Percentiles rank a stretch among this genome's conserved stretches.
Conservation (phyloP, 2,113 vertebrate genomes). For the Macquaria ambigua region DNA sequence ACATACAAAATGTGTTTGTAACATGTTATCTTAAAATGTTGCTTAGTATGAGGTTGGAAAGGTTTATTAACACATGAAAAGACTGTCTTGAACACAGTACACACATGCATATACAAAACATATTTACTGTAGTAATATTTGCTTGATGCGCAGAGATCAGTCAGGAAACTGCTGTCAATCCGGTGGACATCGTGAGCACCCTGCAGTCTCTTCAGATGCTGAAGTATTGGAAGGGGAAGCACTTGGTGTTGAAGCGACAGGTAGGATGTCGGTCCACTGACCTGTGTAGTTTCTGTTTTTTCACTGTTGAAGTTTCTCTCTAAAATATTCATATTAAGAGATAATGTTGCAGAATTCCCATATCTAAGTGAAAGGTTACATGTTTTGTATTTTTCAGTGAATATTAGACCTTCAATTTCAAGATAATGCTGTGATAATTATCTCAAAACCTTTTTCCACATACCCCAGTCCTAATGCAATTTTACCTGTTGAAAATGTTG, state of each 20-base stretch:
- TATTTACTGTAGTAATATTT: constrained; percentile 20
- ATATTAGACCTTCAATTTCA: too few relatives aligned
- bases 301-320: background rate
- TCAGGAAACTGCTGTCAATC: constrained; percentile 98
- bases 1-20: too few relatives aligned
- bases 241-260: constrained; percentile 97
- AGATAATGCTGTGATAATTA: background rate
- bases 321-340: background rate
- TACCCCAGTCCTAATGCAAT: background rate
- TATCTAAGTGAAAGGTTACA: background rate
- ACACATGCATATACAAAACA: background rate
- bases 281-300: background rate
- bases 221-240: constrained; percentile 99
- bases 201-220: constrained; percentile 99
- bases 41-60: too few relatives aligned
- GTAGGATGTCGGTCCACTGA: constrained; percentile 70
- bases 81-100: background rate
- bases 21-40: too few relatives aligned
- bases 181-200: constrained; percentile 98
- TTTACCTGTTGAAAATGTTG: background rate
- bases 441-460: too few relatives aligned
- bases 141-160: constrained; percentile 91
- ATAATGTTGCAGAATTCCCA: background rate
- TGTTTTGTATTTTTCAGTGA: background rate
- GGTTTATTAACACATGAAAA: constrained; percentile 2